phyloP scores from a whole-genome alignment of 2,888 invertebrate genomes.

The Parnassius glacialis region DNA sequence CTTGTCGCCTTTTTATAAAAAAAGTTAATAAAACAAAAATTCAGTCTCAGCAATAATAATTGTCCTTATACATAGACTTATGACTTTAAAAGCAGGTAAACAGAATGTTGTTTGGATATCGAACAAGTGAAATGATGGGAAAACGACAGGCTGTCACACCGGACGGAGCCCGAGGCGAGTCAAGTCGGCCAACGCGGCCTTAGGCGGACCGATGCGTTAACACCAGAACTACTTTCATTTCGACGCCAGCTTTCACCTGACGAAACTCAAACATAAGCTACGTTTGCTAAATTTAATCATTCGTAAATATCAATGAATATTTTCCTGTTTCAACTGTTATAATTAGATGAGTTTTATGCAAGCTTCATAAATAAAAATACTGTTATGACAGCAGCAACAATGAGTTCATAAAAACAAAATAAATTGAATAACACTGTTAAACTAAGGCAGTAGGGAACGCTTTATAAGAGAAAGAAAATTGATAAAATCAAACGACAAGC shows the following conservation, averaged over 20 bases:
- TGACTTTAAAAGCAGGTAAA: slow-evolving; percentile 18
- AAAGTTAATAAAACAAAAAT: no score
- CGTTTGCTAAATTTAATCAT: slow-evolving; percentile 63
- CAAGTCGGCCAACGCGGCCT: slow-evolving; percentile 31
- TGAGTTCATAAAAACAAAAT: background rate
- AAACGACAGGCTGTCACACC: slow-evolving; percentile 60
- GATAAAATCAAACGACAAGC: slow-evolving; percentile 9
- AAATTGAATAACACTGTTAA: background rate
- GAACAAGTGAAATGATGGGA: slow-evolving; percentile 59
- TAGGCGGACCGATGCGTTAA: slow-evolving; percentile 54
- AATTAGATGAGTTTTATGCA: no score
- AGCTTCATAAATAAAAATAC: no score
- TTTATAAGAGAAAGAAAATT: slow-evolving; percentile 22
- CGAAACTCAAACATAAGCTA: slow-evolving; percentile 67
- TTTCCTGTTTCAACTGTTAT: background rate
- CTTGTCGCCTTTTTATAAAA: no score
- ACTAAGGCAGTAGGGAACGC: slow-evolving; percentile 7
- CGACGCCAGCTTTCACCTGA: slow-evolving; percentile 73
- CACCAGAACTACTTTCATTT: slow-evolving; percentile 77
- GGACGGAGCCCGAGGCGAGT: slow-evolving; percentile 36
- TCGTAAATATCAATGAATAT: slow-evolving; percentile 33
- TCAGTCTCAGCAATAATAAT: no score
- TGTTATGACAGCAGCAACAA: no score
- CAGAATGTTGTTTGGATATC: slow-evolving; percentile 28
- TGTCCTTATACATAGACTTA: slow-evolving; percentile 3